Percentiles rank a stretch among this genome's conserved stretches.
These are phyloP conservation scores for Chaenocephalus aceratus DNA, from an alignment of 2,113 vertebrate genomes.

Conservation along the genomic window DNA sequence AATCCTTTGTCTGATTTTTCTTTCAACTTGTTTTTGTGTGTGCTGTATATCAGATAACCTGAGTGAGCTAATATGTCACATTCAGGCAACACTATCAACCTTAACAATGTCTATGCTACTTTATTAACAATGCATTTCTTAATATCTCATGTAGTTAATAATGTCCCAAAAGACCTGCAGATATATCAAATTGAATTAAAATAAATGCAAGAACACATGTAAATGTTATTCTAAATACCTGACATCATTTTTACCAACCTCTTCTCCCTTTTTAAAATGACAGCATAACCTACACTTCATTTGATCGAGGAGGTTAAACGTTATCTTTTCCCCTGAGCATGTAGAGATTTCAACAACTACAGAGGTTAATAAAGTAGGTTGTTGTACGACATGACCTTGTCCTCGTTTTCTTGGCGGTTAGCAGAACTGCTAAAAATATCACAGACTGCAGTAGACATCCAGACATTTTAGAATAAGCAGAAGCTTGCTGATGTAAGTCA, in stretches of 20 bases:
- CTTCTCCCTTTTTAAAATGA: background rate
- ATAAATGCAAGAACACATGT: no score
- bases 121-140: no score
- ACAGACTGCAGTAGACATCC: constrained; percentile 5
- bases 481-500: constrained; percentile 1
- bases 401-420: constrained; percentile 29
- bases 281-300: background rate
- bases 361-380: constrained; percentile 15
- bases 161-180: no score
- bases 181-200: no score
- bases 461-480: constrained; percentile 2
- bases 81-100: background rate
- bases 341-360: background rate
- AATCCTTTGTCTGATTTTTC: background rate
- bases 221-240: no score
- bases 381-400: constrained; percentile 19
- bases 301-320: no score
- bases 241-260: background rate
- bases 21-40: background rate
- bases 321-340: background rate
- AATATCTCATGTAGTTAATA: no score
- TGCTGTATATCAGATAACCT: background rate
- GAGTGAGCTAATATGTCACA: background rate
- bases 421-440: constrained; percentile 47
- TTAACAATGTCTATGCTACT: background rate